Percentiles rank a stretch among this genome's conserved stretches.
Conservation (phyloP, 2,797 vertebrate genomes). For the Saguinus oedipus region DNA sequence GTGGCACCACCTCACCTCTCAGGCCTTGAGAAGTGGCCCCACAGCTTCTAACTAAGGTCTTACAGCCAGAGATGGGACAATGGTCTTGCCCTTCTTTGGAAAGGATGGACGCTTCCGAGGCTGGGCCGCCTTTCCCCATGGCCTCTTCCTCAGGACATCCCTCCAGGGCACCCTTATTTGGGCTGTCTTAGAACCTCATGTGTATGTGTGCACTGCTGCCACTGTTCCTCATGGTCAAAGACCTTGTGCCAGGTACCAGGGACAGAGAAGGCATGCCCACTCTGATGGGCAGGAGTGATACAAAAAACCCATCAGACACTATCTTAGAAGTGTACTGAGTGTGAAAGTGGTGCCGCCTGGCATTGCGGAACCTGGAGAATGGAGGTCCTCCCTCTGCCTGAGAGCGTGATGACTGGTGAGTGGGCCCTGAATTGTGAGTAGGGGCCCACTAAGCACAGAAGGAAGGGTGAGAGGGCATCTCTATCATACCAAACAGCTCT, state of each 20-base stretch:
- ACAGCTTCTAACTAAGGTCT: not conserved
- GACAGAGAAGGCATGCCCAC: not conserved
- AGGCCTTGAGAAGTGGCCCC: not conserved
- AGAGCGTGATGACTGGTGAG: not conserved
- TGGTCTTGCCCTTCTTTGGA: not conserved
- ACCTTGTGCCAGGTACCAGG: no score
- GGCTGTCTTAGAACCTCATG: not conserved
- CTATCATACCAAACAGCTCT: not conserved
- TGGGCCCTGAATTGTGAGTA: not conserved
- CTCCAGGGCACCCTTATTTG: not conserved
- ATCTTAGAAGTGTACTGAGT: not conserved
- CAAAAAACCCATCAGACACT: not conserved
- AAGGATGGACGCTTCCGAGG: not conserved
- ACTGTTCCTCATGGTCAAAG: not conserved
- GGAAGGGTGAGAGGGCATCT: not conserved
- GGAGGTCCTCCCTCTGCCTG: not conserved
- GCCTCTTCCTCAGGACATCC: not conserved
- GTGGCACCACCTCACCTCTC: not conserved
- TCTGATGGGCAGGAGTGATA: not conserved
- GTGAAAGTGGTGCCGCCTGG: not conserved
- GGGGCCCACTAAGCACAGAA: not conserved
- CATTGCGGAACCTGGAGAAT: not conserved
- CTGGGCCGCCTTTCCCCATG: not conserved
- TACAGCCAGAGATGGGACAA: not conserved
- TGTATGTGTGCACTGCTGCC: not conserved